These are phyloP conservation scores for Tetheella fluctuosa DNA, from an alignment of 2,888 invertebrate genomes.

Conservation along the genomic window DNA sequence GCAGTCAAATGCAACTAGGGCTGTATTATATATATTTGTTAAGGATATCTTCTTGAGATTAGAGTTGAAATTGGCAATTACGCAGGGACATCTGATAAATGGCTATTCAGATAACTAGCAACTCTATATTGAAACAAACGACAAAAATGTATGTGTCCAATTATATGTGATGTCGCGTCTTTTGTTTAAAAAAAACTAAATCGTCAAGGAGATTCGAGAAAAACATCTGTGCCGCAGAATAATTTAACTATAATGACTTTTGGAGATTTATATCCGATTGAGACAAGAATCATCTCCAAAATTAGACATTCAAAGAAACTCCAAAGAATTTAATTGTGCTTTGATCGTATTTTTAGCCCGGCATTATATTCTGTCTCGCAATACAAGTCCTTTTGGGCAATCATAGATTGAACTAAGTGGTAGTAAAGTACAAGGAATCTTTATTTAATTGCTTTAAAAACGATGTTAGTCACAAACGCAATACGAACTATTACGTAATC, in stretches of 20 bases:
- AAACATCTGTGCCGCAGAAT: neutral
- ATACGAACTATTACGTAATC: conserved; percentile 33
- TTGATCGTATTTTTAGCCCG: neutral
- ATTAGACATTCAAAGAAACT: conserved; percentile 1
- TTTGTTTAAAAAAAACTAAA: no score
- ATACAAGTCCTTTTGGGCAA: neutral
- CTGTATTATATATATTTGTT: neutral
- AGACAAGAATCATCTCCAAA: conserved; percentile 5
- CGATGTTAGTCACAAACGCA: conserved; percentile 22
- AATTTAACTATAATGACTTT: neutral
- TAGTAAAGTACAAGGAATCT: conserved; percentile 10
- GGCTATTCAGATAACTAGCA: no score
- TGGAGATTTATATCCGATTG: neutral
- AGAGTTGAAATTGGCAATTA: neutral
- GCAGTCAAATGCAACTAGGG: neutral
- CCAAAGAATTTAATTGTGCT: neutral
- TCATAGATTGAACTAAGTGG: conserved; percentile 9
- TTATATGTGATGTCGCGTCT: no score
- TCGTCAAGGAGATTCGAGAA: neutral
- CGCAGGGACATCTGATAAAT: neutral
- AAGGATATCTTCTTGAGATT: neutral
- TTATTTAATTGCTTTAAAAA: conserved; percentile 13
- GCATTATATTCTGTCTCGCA: neutral
- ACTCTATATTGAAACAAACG: neutral
- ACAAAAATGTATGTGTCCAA: neutral